A percentile compares a stretch with the other conserved stretches of the same genome.
Evolutionary conservation across 1,140 invertebrate genomes (phyloP).

Genomic region (Polyergus mexicanus): DNA sequence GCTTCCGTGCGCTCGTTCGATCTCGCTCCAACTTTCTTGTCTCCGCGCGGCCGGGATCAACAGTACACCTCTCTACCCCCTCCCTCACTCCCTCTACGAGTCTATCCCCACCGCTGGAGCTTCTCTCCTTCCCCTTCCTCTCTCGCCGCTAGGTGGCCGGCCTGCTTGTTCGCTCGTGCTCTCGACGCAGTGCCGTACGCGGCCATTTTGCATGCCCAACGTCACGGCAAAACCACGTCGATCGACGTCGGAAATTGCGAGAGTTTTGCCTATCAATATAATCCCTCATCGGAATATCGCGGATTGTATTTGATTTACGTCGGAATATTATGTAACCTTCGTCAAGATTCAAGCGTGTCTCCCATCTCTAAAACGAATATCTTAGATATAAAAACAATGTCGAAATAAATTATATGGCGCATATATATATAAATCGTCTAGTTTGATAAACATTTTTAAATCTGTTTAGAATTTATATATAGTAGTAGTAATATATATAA

Average conservation of each 20-base stretch:
- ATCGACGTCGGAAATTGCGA: conserved; percentile 2
- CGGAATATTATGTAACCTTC: not conserved
- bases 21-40: conserved; percentile 53
- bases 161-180: conserved; percentile 77
- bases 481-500: no score
- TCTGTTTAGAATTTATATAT: not conserved
- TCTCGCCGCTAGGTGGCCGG: conserved; percentile 72
- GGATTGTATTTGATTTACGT: conserved; percentile 12
- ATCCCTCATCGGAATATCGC: not conserved
- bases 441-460: not conserved
- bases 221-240: not conserved
- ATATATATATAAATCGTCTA: not conserved
- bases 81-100: conserved; percentile 58
- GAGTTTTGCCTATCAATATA: not conserved
- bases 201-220: conserved; percentile 15
- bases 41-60: conserved; percentile 75
- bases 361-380: not conserved
- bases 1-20: conserved; percentile 34
- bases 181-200: conserved; percentile 77
- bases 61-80: conserved; percentile 66
- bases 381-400: not conserved
- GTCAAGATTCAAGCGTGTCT: conserved; percentile 11
- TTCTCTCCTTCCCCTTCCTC: conserved; percentile 61
- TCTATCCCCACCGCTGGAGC: conserved; percentile 64
- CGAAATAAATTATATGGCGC: not conserved